Percentiles rank a stretch among this genome's conserved stretches.
phyloP scores from a whole-genome alignment of 2,113 vertebrate genomes.

The Atherinomorus stipes region DNA sequence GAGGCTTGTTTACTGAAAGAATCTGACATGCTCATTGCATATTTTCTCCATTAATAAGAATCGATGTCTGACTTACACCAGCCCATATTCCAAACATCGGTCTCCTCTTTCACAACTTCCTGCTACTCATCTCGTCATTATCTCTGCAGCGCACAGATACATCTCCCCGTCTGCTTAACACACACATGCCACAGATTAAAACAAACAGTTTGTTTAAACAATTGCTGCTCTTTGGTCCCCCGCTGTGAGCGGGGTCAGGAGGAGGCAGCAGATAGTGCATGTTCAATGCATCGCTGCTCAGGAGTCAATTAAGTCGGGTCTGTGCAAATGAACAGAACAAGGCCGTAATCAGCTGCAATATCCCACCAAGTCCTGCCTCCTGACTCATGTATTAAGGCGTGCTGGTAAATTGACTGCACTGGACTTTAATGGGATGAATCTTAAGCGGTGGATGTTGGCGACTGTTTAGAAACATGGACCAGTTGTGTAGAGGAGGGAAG shows the following conservation, averaged over 20 bases:
- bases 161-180: conserved; percentile 19
- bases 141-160: conserved; percentile 18
- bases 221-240: conserved; percentile 61
- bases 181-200: conserved; percentile 40
- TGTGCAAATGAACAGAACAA: conserved; percentile 80
- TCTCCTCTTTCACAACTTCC: conserved; percentile 24
- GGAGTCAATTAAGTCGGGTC: conserved; percentile 74
- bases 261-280: conserved; percentile 66
- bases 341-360: conserved; percentile 76
- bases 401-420: conserved; percentile 69
- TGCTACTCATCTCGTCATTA: conserved; percentile 17
- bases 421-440: conserved; percentile 69
- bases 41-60: conserved; percentile 35
- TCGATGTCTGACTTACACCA: conserved; percentile 29
- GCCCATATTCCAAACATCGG: conserved; percentile 26
- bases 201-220: conserved; percentile 67
- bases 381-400: conserved; percentile 70
- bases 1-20: conserved; percentile 22
- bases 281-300: conserved; percentile 75
- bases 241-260: conserved; percentile 54
- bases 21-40: conserved; percentile 26
- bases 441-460: conserved; percentile 55
- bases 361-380: conserved; percentile 64
- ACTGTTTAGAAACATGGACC: conserved; percentile 35
- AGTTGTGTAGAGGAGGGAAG: conserved; percentile 23